A percentile compares a stretch with the other conserved stretches of the same genome.
Conservation (phyloP, 2,113 vertebrate species). For the Talpa occidentalis region DNA sequence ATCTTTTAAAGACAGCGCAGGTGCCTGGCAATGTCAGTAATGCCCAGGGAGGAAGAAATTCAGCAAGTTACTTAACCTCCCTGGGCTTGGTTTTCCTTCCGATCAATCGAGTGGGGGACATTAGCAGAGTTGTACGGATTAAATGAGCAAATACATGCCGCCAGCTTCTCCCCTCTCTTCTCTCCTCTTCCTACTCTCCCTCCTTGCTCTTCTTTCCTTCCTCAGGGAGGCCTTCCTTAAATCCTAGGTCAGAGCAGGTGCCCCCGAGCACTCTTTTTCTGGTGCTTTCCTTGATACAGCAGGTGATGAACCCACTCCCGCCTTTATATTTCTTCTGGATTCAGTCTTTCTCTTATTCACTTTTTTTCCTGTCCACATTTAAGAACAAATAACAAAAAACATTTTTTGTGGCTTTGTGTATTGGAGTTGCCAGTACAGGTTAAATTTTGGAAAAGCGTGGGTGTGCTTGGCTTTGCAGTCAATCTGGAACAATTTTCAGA, state of each 20-base stretch:
- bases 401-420: not conserved
- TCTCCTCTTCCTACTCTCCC: not conserved
- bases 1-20: not conserved
- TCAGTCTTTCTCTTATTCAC: not conserved
- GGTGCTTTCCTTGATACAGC: not conserved
- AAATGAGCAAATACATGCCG: not conserved
- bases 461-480: not conserved
- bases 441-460: not conserved
- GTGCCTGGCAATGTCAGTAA: not conserved
- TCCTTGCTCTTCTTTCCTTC: not conserved
- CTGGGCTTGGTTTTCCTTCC: not conserved
- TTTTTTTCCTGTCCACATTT: not conserved
- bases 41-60: not conserved
- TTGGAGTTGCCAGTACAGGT: not conserved
- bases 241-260: not conserved
- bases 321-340: not conserved
- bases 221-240: not conserved
- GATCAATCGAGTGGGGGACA: not conserved
- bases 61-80: not conserved
- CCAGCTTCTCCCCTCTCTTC: not conserved
- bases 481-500: constrained; percentile 46
- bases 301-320: not conserved
- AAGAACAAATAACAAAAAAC: constrained; percentile 44
- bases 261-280: not conserved
- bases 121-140: not conserved